A percentile compares a stretch with the other conserved stretches of the same genome.
Evolutionary conservation across 2,797 vertebrate species (phyloP).

Genomic region (Kryptolebias ocellatus): DNA sequence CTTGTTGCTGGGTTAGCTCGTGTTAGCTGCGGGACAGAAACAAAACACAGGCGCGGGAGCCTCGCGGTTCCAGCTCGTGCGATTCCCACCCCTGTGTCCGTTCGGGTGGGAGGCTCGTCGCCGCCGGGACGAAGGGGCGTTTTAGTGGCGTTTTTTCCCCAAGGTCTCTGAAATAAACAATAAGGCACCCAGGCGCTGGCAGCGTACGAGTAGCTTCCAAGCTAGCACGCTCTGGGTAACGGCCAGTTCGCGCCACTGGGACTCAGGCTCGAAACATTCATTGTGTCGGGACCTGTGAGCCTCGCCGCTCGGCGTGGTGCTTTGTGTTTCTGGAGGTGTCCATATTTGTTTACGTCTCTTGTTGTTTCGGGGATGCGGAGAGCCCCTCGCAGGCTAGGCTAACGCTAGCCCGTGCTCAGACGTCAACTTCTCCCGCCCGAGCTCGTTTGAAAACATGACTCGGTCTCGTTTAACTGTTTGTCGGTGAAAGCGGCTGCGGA

Average conservation of each 20-base stretch:
- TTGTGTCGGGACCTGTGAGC: fast-evolving
- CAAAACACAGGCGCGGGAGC: neutral
- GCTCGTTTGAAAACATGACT: slow-evolving; percentile 63
- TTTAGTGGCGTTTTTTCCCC: neutral
- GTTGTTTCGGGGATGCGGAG: slow-evolving; percentile 5
- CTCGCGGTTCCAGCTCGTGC: fast-evolving
- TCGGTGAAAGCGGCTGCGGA: neutral
- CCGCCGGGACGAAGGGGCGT: neutral
- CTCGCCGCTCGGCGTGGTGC: too few species aligned
- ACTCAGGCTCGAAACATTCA: neutral
- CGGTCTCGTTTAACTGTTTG: slow-evolving; percentile 19
- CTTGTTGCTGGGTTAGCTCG: slow-evolving; percentile 52
- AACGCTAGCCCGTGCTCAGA: slow-evolving; percentile 60
- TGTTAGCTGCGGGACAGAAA: slow-evolving; percentile 34
- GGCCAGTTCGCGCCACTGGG: slow-evolving; percentile 39
- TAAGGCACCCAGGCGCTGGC: slow-evolving; percentile 40
- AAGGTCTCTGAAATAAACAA: slow-evolving; percentile 62
- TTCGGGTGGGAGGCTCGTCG: fast-evolving
- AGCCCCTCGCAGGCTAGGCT: slow-evolving; percentile 41
- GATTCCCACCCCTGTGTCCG: neutral
- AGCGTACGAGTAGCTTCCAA: slow-evolving; percentile 45
- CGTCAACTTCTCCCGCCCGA: slow-evolving; percentile 76
- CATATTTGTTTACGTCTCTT: neutral
- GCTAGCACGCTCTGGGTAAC: slow-evolving; percentile 37
- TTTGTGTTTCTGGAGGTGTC: too few species aligned